These are phyloP conservation scores for Typhlichthys subterraneus DNA, from an alignment of 2,797 vertebrate species.

Conservation along the genomic window DNA sequence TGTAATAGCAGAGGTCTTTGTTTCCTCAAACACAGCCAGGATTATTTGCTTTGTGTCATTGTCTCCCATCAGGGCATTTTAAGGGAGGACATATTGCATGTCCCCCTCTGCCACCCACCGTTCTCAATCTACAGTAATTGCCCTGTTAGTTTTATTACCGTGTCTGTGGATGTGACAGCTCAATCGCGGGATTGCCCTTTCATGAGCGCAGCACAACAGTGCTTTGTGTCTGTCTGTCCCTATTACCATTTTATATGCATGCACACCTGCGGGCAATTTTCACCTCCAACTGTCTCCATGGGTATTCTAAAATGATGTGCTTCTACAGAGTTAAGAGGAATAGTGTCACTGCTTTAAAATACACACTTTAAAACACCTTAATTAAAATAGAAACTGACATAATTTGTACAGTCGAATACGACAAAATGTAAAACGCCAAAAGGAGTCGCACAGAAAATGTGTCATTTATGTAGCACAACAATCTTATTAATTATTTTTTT, in stretches of 20 bases:
- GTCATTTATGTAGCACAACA: conserved; percentile 2
- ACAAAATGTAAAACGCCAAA: conserved; percentile 7
- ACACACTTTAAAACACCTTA: conserved; percentile 27
- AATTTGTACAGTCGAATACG: not conserved
- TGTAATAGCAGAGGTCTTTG: conserved; percentile 4
- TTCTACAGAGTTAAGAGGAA: conserved; percentile 35
- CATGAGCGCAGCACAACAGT: conserved; percentile 62
- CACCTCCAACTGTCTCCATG: conserved; percentile 62
- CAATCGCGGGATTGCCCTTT: conserved; percentile 71
- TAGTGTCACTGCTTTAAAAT: conserved; percentile 9
- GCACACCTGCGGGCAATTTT: conserved; percentile 74
- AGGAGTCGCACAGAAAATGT: not conserved
- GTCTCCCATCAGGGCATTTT: conserved; percentile 56
- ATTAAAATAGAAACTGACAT: conserved; percentile 27
- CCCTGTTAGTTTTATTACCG: conserved; percentile 74
- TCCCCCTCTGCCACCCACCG: conserved; percentile 31
- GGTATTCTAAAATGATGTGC: conserved; percentile 57
- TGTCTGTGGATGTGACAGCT: conserved; percentile 71
- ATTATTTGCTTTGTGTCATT: conserved; percentile 63
- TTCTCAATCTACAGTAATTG: conserved; percentile 73
- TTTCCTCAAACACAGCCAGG: conserved; percentile 36
- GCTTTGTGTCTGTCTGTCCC: conserved; percentile 69
- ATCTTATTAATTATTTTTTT: too few relatives aligned
- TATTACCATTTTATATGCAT: conserved; percentile 61
- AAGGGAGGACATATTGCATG: conserved; percentile 50